These are phyloP conservation scores for Lineus longissimus DNA, from an alignment of 1,140 invertebrate species.

Conservation along the genomic window DNA sequence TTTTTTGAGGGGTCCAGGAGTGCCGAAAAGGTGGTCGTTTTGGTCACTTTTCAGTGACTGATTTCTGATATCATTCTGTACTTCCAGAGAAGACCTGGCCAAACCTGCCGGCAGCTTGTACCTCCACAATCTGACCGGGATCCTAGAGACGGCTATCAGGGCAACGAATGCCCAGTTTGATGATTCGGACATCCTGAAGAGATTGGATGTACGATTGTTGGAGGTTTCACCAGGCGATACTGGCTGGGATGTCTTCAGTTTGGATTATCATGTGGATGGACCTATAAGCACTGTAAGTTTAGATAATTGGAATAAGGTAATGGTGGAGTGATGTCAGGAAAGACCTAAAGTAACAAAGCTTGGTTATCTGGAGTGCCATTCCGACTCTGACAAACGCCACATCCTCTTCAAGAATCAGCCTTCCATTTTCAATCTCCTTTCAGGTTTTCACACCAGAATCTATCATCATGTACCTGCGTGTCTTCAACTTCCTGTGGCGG, in stretches of 20 bases:
- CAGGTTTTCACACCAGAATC: conserved; percentile 81
- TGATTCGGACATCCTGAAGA: conserved; percentile 80
- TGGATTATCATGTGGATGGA: conserved; percentile 89
- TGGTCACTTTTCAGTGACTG: too few species aligned
- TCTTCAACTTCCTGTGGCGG: conserved; percentile 91
- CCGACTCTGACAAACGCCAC: background rate
- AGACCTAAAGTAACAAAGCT: too few species aligned
- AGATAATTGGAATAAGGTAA: background rate
- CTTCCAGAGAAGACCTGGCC: conserved; percentile 75
- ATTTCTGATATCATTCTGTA: conserved; percentile 8
- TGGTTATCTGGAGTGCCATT: too few species aligned
- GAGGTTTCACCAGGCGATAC: conserved; percentile 74
- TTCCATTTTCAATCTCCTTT: conserved; percentile 23
- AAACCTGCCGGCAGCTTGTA: conserved; percentile 84
- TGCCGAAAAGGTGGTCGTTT: too few species aligned
- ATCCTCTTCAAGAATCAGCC: too few species aligned
- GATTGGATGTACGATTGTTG: conserved; percentile 81
- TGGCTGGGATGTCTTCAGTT: conserved; percentile 93
- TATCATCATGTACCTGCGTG: conserved; percentile 73
- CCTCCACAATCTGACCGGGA: conserved; percentile 81
- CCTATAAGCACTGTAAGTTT: conserved; percentile 78
- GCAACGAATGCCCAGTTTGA: conserved; percentile 94
- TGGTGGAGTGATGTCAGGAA: too few species aligned
- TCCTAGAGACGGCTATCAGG: conserved; percentile 85
- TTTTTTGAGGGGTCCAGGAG: too few species aligned